Evolutionary conservation across 2,888 invertebrate genomes (phyloP).

Genomic region (Timandra comae): DNA sequence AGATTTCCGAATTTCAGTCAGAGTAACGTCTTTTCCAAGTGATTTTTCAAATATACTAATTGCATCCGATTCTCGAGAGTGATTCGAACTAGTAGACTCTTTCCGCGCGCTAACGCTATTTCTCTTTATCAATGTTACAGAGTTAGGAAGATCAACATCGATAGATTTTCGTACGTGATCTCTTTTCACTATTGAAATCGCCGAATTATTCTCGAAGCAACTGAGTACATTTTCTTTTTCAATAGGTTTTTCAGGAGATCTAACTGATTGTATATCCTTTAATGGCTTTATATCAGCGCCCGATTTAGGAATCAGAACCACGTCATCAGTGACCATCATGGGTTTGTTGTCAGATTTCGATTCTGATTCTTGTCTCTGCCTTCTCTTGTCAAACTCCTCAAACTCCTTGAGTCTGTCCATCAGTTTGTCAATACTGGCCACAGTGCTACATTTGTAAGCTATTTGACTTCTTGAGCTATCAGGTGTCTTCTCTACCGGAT

Average conservation of each 20-base stretch:
- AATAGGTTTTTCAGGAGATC: slow-evolving; percentile 59
- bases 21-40: slow-evolving; percentile 66
- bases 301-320: slow-evolving; percentile 66
- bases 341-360: slow-evolving; percentile 54
- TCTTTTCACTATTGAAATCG: slow-evolving; percentile 70
- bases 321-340: slow-evolving; percentile 69
- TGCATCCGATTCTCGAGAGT: slow-evolving; percentile 65
- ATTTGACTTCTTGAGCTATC: slow-evolving; percentile 52
- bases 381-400: slow-evolving; percentile 68
- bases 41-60: slow-evolving; percentile 72
- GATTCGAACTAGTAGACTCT: slow-evolving; percentile 68
- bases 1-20: slow-evolving; percentile 69
- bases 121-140: slow-evolving; percentile 68
- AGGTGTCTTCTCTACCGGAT: slow-evolving; percentile 49
- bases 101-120: slow-evolving; percentile 65
- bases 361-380: slow-evolving; percentile 62
- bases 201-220: slow-evolving; percentile 72
- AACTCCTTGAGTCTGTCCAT: slow-evolving; percentile 72
- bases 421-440: slow-evolving; percentile 68
- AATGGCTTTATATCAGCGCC: slow-evolving; percentile 64
- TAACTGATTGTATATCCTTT: slow-evolving; percentile 64
- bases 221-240: slow-evolving; percentile 70
- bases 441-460: slow-evolving; percentile 54
- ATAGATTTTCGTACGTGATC: slow-evolving; percentile 66
- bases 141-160: slow-evolving; percentile 67